A percentile compares a stretch with the other conserved stretches of the same genome.
Evolutionary conservation across 2,888 invertebrate genomes (phyloP).

Genomic region (Ischnus inquisitorius): DNA sequence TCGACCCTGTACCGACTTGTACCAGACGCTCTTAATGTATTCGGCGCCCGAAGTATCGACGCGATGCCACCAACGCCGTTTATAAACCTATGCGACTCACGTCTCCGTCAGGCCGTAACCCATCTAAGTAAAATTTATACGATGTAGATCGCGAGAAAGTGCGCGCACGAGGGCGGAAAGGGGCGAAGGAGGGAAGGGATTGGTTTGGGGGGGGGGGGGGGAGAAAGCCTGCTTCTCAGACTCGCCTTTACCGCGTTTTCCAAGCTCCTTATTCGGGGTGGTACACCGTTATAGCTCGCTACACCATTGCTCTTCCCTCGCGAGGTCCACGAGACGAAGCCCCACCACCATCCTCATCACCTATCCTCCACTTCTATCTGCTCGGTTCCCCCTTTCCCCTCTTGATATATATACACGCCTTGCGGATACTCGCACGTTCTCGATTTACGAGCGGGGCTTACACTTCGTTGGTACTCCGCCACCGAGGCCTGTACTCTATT

Average conservation of each 20-base stretch:
- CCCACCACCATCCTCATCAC: neutral
- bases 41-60: conserved; percentile 78
- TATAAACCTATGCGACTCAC: conserved; percentile 64
- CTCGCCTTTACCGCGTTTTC: conserved; percentile 4
- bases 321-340: conserved; percentile 41
- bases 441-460: conserved; percentile 68
- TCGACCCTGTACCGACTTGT: conserved; percentile 27
- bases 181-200: too few species aligned
- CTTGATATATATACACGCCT: conserved; percentile 9
- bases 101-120: conserved; percentile 61
- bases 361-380: neutral
- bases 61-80: conserved; percentile 49
- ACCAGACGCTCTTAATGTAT: conserved; percentile 77
- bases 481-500: conserved; percentile 66
- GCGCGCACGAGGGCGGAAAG: conserved; percentile 31
- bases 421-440: conserved; percentile 66
- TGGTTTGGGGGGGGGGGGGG: neutral
- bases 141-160: conserved; percentile 67
- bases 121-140: conserved; percentile 66
- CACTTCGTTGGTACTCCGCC: conserved; percentile 59
- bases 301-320: conserved; percentile 12
- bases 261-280: conserved; percentile 34
- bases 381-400: conserved; percentile 7
- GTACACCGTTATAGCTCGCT: neutral
- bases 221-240: conserved; percentile 2